Base-by-base conservation (phyloP, 2,888 invertebrate species). In the Yponomeuta malinellus region DNA sequence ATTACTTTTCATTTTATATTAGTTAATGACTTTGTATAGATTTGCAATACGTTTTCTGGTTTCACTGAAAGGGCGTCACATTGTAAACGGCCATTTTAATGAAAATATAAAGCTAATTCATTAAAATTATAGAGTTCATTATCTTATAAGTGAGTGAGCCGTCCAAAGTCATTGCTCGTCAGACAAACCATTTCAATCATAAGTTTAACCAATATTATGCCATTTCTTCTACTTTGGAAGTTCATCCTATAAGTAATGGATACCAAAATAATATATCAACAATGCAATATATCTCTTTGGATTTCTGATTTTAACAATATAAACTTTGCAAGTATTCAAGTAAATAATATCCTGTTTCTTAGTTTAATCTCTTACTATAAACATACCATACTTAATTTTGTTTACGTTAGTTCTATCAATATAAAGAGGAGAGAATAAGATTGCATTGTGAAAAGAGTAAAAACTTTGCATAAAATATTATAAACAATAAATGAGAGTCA, bases 361-460 rank as follows among this genome's bases (percentile, higher is more conserved):
- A 68, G 23, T 68, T 43, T 43, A 68, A 68, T 68, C 52, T 52
- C 48, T 68, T 68, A 52, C 48, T 67, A 70, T 72, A 73, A 70
- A 71, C 72, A 74, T 73, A 73, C 59, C 63, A 59, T 76, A 76
- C 74, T 76, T 78, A 77, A 77, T 78, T 79, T 79, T 81, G 76
- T 83, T 78, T 83, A 68, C 85, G 80, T 87, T 89, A 87, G 87
- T 86, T 87, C 81, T 87, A 87, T 81, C 80, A 68, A 31, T 23
- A 86, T 82, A 81, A 79, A 80, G 89, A 89, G 89, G 90, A 92
- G 91, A 91, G 90, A 90, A 89, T 85, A 91, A 91, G 91, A 91
- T 91, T 90, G 90, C 89, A 89, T 86, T 81, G 85, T 86, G 79
- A 82, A 83, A 77, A 84, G 52, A 12, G 52, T 59, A 79, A 77